phyloP scores from a whole-genome alignment of 2,797 vertebrate species.

The Trematomus bernacchii region DNA sequence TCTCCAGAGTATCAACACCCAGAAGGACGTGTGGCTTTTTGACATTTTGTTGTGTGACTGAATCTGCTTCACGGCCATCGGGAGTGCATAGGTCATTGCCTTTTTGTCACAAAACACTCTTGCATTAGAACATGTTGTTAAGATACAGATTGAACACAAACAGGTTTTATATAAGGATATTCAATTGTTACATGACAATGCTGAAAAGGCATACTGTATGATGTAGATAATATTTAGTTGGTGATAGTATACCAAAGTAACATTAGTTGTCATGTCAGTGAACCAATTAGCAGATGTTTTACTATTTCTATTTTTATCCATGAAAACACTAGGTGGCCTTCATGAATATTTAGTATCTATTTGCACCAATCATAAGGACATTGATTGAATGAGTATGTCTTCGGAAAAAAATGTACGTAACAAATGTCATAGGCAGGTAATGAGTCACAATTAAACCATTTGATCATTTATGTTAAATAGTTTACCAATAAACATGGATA shows the following conservation, averaged over 20 bases:
- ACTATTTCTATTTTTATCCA: not conserved
- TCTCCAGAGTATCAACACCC: slow-evolving; percentile 16
- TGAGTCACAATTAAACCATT: not conserved
- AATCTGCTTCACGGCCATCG: slow-evolving; percentile 5
- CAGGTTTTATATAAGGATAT: not conserved
- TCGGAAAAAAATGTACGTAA: not conserved
- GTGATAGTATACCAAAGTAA: not conserved
- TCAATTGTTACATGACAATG: not conserved
- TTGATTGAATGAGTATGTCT: not conserved
- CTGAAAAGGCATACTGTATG: not conserved
- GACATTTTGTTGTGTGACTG: slow-evolving; percentile 25
- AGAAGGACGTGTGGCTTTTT: slow-evolving; percentile 42
- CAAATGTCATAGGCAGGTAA: not conserved
- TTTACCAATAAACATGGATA: not conserved
- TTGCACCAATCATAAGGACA: not conserved
- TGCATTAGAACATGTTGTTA: not conserved
- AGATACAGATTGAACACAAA: not conserved
- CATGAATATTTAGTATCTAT: not conserved
- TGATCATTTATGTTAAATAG: not conserved
- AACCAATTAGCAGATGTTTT: not conserved
- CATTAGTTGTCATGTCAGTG: not conserved
- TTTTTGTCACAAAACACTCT: not conserved
- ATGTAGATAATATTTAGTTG: not conserved
- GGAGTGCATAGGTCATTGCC: not conserved
- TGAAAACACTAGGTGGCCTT: not conserved